These are phyloP conservation scores for Matsumurasca onukii DNA, from an alignment of 1,140 invertebrate genomes.

Conservation along the genomic window DNA sequence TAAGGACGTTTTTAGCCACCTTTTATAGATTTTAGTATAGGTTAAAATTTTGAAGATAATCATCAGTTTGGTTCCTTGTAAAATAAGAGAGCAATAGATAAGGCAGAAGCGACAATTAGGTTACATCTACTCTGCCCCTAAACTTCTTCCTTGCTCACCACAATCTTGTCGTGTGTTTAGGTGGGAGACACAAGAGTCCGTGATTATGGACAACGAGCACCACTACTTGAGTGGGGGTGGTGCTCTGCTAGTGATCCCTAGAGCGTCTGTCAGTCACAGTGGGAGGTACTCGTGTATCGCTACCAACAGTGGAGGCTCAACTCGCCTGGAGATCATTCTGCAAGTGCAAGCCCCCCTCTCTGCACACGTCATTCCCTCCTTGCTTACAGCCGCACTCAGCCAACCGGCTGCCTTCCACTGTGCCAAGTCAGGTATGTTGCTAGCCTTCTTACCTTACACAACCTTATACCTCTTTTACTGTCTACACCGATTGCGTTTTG, in stretches of 20 bases:
- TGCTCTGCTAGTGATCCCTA: constrained; percentile 5
- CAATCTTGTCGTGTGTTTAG: too few relatives aligned
- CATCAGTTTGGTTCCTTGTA: too few relatives aligned
- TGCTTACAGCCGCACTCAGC: constrained; percentile 21
- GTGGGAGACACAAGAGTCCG: background rate
- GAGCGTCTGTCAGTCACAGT: constrained; percentile 12
- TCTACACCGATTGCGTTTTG: too few relatives aligned
- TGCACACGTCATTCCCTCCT: constrained; percentile 18
- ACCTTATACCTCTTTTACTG: background rate
- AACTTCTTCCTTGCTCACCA: too few relatives aligned
- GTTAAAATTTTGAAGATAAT: too few relatives aligned
- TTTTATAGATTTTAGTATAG: too few relatives aligned
- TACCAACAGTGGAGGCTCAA: constrained; percentile 15
- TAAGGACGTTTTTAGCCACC: too few relatives aligned
- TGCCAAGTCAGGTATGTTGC: constrained; percentile 12
- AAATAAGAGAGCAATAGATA: too few relatives aligned
- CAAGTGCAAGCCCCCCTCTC: constrained; percentile 11
- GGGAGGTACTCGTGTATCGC: constrained; percentile 23
- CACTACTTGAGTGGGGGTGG: constrained; percentile 8
- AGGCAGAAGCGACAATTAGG: too few relatives aligned
- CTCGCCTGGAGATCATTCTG: constrained; percentile 7
- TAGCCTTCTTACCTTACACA: constrained; percentile 3
- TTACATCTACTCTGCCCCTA: too few relatives aligned
- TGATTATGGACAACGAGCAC: constrained; percentile 7
- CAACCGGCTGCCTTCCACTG: constrained; percentile 30